A percentile compares a stretch with the other conserved stretches of the same genome.
Conservation (phyloP, 1,140 invertebrate genomes). For the Ladona fulva region DNA sequence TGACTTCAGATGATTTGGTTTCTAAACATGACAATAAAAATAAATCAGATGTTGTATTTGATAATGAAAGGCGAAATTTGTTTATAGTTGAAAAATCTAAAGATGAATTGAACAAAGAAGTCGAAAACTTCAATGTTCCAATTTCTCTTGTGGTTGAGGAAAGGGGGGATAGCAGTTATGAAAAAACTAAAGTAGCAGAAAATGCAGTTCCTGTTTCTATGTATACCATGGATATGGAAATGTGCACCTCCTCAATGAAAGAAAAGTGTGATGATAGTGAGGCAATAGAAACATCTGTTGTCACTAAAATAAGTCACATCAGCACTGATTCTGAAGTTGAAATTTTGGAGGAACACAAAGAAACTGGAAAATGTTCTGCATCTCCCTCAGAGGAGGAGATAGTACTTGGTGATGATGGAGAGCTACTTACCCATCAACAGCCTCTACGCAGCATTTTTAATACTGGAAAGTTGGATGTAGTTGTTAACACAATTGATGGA, state of each 20-base stretch:
- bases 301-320: not conserved
- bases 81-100: not conserved
- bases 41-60: not conserved
- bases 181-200: not conserved
- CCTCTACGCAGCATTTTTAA: no score
- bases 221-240: not conserved
- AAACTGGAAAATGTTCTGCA: not conserved
- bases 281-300: not conserved
- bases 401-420: not conserved
- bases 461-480: no score
- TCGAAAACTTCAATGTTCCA: not conserved
- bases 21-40: not conserved
- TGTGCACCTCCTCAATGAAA: no score
- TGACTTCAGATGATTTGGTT: no score
- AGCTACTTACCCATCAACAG: no score
- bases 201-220: not conserved
- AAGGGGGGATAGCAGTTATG: no score
- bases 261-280: not conserved
- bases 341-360: not conserved
- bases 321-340: not conserved
- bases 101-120: not conserved
- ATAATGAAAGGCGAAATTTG: not conserved
- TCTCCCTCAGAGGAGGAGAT: not conserved
- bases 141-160: not conserved
- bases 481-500: no score